Evolutionary conservation across 2,797 vertebrate genomes (phyloP), one percentile per base, ranked within the genome.

Genomic region (Clarias fuscus): DNA sequence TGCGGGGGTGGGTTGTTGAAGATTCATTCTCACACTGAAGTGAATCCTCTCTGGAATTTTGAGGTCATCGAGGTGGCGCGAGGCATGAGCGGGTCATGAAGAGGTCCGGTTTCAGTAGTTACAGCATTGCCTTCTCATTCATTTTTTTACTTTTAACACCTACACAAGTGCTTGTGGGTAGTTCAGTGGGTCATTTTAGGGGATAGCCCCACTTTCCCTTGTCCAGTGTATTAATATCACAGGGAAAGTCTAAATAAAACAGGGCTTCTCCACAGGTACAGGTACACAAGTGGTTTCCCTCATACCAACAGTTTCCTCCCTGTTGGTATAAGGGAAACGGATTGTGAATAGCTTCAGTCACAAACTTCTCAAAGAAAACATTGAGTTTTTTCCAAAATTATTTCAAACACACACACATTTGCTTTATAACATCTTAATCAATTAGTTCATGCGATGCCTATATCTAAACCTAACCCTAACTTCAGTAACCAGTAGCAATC

Each of bases 1-100:
- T 37, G 37, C 3, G 4, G 37, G 37, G 4, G 65, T 40, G 65
- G 14, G 13, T 53, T 86, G 13, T 53, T 86, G 75, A 84, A 65
- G 86, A 72, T 53, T 24, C 64, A 40, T n/a, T 84, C 70, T 86
- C 88, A 78, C 70, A 71, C 81, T 43, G 88, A 75, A 76, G 30
- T 61, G 62, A 82, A 64, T 86, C 82, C 70, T 82, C 67, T 86
- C 58, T 84, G 89, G 86, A 88, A 87, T 84, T 77, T 20, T 24
- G n/a, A 48, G 75, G 68, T 65, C 71, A 43, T 71, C 37, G 64
- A 73, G n/a, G 68, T 85, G 75, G 37, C 64, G 61, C 7, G 22
- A 43, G 14, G 56, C 81, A 64, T 78, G 22, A 78, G 20, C 27
- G 73, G 82, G 70, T 76, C 64, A 5, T 14, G 17, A 48, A 33